A percentile compares a stretch with the other conserved stretches of the same genome.
Evolutionary conservation across 1,140 invertebrate genomes (phyloP).

Genomic region (Drosophila pectinifera): DNA sequence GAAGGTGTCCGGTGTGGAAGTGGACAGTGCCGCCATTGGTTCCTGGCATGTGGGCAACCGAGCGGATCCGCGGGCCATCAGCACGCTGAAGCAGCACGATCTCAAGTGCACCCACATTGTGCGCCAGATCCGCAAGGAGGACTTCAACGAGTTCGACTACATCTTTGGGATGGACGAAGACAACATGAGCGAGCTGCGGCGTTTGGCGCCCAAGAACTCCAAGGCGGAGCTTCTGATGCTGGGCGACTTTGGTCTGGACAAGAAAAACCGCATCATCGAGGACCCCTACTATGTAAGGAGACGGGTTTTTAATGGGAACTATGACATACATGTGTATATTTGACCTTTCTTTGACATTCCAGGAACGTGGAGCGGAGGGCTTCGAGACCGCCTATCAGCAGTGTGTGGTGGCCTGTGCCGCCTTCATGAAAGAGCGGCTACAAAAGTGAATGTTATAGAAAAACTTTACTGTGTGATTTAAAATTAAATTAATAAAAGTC

Average conservation of each 20-base stretch:
- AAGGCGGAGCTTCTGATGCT: conserved; percentile 91
- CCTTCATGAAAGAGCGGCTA: conserved; percentile 87
- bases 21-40: conserved; percentile 95
- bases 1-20: conserved; percentile 88
- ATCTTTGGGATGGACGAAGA: conserved; percentile 96
- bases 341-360: conserved; percentile 60
- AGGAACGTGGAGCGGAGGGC: conserved; percentile 88
- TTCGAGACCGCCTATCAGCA: conserved; percentile 91
- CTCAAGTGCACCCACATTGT: conserved; percentile 91
- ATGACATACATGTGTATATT: not conserved
- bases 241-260: conserved; percentile 91
- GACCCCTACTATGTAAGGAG: conserved; percentile 94
- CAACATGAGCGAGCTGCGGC: conserved; percentile 90
- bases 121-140: conserved; percentile 89
- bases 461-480: conserved; percentile 24
- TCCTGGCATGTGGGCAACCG: conserved; percentile 93
- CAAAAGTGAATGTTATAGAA: conserved; percentile 29
- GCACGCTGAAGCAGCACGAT: conserved; percentile 90
- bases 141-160: conserved; percentile 92
- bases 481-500: conserved; percentile 34
- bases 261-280: conserved; percentile 91
- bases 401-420: conserved; percentile 88
- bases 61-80: conserved; percentile 91
- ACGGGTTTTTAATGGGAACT: conserved; percentile 9
- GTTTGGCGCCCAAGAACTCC: conserved; percentile 87